A percentile compares a stretch with the other conserved stretches of the same genome.
Evolutionary conservation across 1,140 invertebrate species (phyloP).

Genomic region (Drosophila bifasciata): DNA sequence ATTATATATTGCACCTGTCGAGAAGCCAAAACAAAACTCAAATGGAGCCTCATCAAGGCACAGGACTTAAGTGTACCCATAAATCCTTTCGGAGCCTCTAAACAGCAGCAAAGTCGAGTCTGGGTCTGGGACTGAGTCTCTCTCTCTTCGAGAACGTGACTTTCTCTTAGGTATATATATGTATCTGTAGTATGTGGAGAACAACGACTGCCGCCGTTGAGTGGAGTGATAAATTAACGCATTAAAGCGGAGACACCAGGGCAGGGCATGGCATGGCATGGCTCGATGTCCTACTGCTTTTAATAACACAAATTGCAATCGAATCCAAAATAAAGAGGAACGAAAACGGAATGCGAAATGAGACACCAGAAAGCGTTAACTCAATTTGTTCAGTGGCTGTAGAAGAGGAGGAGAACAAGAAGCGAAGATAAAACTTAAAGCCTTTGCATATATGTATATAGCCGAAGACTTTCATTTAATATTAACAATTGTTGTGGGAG

Average conservation of each 20-base stretch:
- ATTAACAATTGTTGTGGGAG: conserved; percentile 12
- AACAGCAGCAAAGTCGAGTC: conserved; percentile 14
- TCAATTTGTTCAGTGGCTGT: conserved; percentile 44
- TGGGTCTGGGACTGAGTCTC: conserved; percentile 5
- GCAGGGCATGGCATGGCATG: too few species aligned
- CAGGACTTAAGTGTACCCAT: conserved; percentile 34
- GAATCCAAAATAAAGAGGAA: conserved; percentile 58
- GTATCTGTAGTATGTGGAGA: not conserved
- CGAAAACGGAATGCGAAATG: conserved; percentile 72
- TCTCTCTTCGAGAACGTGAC: conserved; percentile 36
- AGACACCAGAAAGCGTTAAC: conserved; percentile 47
- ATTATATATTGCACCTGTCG: conserved; percentile 43
- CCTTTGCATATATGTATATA: conserved; percentile 16
- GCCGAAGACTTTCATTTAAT: conserved; percentile 13
- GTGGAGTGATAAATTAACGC: conserved; percentile 46
- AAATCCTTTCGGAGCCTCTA: conserved; percentile 44
- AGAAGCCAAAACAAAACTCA: conserved; percentile 19
- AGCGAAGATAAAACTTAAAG: conserved; percentile 29
- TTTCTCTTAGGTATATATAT: conserved; percentile 7
- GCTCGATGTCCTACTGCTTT: conserved; percentile 58
- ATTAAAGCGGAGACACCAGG: conserved; percentile 25
- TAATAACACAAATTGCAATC: conserved; percentile 81
- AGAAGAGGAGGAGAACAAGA: not conserved
- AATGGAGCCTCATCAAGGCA: conserved; percentile 26
- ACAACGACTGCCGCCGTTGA: not conserved